Evolutionary conservation across 53 echinoderm and acorn worm species (phyloP).

Genomic region (Echinometra lucunter): DNA sequence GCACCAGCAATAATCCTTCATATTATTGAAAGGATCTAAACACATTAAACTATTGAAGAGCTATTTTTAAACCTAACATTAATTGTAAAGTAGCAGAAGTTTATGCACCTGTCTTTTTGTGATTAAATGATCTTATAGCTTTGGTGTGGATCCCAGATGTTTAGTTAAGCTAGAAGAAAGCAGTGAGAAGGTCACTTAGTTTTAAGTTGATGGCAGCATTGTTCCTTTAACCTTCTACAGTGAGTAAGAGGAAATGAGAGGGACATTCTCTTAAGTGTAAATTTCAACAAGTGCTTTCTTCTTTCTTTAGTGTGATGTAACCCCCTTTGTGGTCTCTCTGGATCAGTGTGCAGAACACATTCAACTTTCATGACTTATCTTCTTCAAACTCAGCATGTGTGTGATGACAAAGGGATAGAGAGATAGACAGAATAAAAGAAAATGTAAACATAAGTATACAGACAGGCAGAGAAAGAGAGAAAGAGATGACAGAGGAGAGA

Average conservation of each 20-base stretch:
- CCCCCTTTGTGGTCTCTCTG: slow-evolving; percentile 2
- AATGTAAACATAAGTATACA: not conserved
- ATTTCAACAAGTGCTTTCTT: slow-evolving; percentile 55
- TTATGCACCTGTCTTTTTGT: not conserved
- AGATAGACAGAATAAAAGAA: slow-evolving; percentile 13
- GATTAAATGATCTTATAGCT: not conserved
- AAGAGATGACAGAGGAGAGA: not conserved
- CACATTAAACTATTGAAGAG: not conserved
- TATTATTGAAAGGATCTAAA: not conserved
- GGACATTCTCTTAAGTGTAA: slow-evolving; percentile 28
- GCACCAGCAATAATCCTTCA: not conserved
- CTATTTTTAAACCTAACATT: not conserved
- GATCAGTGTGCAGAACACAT: not conserved
- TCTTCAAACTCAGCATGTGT: not conserved
- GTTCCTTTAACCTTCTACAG: slow-evolving; percentile 9
- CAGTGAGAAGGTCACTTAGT: not conserved
- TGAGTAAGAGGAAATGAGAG: slow-evolving; percentile 60
- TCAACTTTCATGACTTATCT: not conserved
- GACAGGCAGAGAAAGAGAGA: not conserved
- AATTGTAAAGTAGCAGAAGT: not conserved
- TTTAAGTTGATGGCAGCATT: not conserved
- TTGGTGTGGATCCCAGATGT: not conserved
- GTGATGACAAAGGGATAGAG: not conserved
- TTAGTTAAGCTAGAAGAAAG: not conserved
- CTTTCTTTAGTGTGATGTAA: not conserved